Evolutionary conservation across 2,888 invertebrate genomes (phyloP), one percentile per base, ranked within the genome.

Genomic region (Dicyrtomina minuta): DNA sequence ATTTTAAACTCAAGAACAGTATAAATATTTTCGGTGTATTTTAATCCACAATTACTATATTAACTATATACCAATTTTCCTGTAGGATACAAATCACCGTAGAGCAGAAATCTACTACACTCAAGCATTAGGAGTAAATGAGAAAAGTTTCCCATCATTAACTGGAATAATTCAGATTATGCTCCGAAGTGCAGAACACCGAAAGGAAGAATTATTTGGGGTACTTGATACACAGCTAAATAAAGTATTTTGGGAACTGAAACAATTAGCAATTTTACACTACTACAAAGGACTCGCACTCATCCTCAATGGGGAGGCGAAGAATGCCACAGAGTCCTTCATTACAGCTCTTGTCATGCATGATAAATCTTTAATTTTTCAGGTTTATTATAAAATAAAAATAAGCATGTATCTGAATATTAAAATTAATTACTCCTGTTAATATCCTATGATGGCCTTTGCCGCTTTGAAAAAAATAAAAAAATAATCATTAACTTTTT

Each of bases 101-200:
- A 39, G 59, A 41, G 39, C 59, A 41, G 59, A 59, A 41, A 59
- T 59, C 41, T 59, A 59, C 41, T 59, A 59, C 17, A 41, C 39
- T 12, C 59, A 41, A 1, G 59, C 59, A 17, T 39, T 59, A 17
- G 41, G 13, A 5, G 17, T 39, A 13, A 41, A 59, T 59, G 59
- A 59, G 6, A 59, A 59, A 22, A 59, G 22, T 20, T 59, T 26
- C n/a, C n/a, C 41, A 17, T 59, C 59, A 2, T 27, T 59, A 10
- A 59, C 59, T 8, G 39, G 39, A 3, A 59, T 59, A 8, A 59
- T 59, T 20, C 59, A 59, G 41, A 59, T 59, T 3, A 59, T 59
- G 59, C 2, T 59, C 1, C 39, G 59, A 20, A 59, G 12, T 26
- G 59, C 59, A n/a, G 41, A 22, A 12, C 59, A 59, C 41, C 39